Evolutionary conservation across 1,140 invertebrate species (phyloP), one percentile per base, ranked within the genome.

Genomic region (Copidosoma floridanum): DNA sequence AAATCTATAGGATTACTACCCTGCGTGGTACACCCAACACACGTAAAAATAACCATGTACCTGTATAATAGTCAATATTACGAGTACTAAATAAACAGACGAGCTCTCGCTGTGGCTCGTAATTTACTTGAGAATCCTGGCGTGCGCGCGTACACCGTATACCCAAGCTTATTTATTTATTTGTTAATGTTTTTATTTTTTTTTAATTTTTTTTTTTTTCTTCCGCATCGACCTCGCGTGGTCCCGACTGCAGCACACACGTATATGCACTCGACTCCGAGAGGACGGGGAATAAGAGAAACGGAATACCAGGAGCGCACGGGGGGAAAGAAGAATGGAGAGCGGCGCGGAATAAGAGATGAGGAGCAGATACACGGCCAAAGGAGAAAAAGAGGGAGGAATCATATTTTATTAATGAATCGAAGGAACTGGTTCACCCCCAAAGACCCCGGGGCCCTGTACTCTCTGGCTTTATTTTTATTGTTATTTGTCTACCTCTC

Each of bases 371-470:
- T 32, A 8, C 6, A 12, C 29, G 29, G 29, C 6, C 6, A 32
- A 32, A 32, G 12, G 32, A 23, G 10, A 21, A 14, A 16, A n/a
- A 4, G 24, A 26, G 26, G 53, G 18, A n/a, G 40, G 16, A 41
- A 41, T 41, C 40, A 41, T 41, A 41, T 41, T 41, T n/a, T 41
- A 41, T 56, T 56, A 56, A 56, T 56, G 54, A 56, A 55, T 55
- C 53, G 41, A 55, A 32, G n/a, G 29, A 46, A 56, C 54, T 56
- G 54, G 54, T 56, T 47, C 41, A 47, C 54, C 54, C 24, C 23
- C 16, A 41, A 16, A 18, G 43, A 27, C 26, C 12, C 27, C 16
- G 21, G 18, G 23, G 20, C 18, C 18, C n/a, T 14, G n/a, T 29
- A 27, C 20, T 27, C 46, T 29, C n/a, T n/a, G n/a, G n/a, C n/a